Evolutionary conservation across 2,888 invertebrate genomes (phyloP).

Genomic region (Chydorus sphaericus): DNA sequence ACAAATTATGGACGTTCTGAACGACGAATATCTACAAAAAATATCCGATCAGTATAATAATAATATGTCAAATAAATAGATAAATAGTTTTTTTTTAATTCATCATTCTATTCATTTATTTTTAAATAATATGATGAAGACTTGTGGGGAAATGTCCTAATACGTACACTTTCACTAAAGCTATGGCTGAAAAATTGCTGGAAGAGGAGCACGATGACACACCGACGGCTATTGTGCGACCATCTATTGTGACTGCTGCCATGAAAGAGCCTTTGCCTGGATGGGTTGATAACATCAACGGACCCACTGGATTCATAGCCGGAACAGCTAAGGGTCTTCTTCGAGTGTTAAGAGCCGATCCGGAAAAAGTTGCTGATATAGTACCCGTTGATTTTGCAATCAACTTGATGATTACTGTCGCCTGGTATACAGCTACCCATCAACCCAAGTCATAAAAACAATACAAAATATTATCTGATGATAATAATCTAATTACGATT

Average conservation of each 20-base stretch:
- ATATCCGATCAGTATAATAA: too few relatives aligned
- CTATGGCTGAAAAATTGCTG: conserved; percentile 81
- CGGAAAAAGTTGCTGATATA: conserved; percentile 61
- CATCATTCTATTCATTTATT: too few relatives aligned
- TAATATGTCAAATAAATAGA: too few relatives aligned
- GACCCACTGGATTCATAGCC: conserved; percentile 37
- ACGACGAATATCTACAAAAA: too few relatives aligned
- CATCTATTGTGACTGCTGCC: conserved; percentile 52
- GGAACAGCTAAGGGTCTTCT: conserved; percentile 35
- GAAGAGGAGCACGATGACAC: conserved; percentile 63
- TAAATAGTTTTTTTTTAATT: too few relatives aligned
- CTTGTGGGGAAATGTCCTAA: conserved; percentile 74
- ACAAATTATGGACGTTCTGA: conserved; percentile 15
- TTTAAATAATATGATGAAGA: too few relatives aligned
- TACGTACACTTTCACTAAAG: conserved; percentile 95
- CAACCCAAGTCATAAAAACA: too few relatives aligned
- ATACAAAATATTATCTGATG: too few relatives aligned
- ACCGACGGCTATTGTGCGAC: conserved; percentile 85
- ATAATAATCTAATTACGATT: too few relatives aligned
- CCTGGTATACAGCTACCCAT: conserved; percentile 56
- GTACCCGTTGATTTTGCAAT: conserved; percentile 86
- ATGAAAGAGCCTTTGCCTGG: conserved; percentile 33
- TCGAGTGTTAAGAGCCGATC: conserved; percentile 56
- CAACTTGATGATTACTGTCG: conserved; percentile 70
- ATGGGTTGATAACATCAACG: conserved; percentile 46